A percentile compares a stretch with the other conserved stretches of the same genome.
Conservation (phyloP, 1,140 invertebrate species). For the Brachionus rubens region DNA sequence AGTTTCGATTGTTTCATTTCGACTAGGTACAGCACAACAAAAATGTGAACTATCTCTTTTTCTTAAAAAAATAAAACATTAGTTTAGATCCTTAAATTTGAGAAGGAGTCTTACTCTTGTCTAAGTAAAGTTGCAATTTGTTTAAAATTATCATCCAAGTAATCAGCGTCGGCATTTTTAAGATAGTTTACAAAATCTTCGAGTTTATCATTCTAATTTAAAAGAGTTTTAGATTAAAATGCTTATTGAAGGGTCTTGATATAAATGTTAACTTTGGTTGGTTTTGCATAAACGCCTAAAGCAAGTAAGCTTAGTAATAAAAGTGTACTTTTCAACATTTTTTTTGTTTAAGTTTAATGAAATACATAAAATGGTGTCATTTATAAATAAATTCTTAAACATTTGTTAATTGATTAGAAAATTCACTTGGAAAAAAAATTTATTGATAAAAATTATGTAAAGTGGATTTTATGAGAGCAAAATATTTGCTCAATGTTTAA, state of each 20-base stretch:
- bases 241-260: background rate
- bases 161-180: constrained; percentile 6
- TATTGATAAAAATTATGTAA: no score
- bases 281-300: background rate
- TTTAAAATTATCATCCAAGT: constrained; percentile 15
- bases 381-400: constrained; percentile 13
- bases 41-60: background rate
- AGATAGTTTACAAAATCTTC: constrained; percentile 26
- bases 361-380: background rate
- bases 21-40: constrained; percentile 22
- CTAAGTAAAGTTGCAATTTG: background rate
- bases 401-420: constrained; percentile 6
- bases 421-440: constrained; percentile 12
- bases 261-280: no score
- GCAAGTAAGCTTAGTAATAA: no score
- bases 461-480: no score
- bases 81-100: background rate
- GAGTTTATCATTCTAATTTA: background rate
- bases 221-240: background rate
- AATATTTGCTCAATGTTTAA: no score
- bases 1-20: constrained; percentile 37
- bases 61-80: background rate
- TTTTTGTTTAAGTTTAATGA: no score
- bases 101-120: background rate
- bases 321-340: no score